Base-by-base conservation (phyloP, 1,140 invertebrate species). In the Dolichoris vasculosae region DNA sequence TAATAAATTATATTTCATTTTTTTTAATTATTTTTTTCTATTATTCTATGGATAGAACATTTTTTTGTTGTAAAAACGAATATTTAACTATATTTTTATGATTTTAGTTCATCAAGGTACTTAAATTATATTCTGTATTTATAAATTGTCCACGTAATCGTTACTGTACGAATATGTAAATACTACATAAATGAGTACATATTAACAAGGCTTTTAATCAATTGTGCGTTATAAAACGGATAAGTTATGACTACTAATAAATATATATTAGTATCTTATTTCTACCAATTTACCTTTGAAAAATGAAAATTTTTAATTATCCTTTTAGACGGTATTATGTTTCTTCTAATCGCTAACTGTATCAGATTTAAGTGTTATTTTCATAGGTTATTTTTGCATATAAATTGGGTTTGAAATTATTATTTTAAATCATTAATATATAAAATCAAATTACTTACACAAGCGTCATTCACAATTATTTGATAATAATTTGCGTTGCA, bases 191-290 rank as follows among this genome's bases (percentile, higher is more conserved):
- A 64, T 30, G 30, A 64, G 15, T 30, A 64, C 15, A 30, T 30
- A 59, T 64, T 64, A 64, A 32, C 26, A 64, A 64, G 7, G 30
- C 8, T 64, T 64, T 64, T 32, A 9, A 8, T 30, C 63, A 30
- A 64, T 64, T 64, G 4, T 7, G 32, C 30, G 63, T 30, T 64
- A 64, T 64, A 64, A 64, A 64, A 64, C 32, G 6, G 20, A 32
- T 30, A 64, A 64, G 30, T 64, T 30, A 30, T 32, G 4, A 40
- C 2, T 40, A 71, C 0, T 23, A 40, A 40, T 71, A 71, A 71
- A 71, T 71, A 40, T 64, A 64, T 71, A 71, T 71, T 71, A 71
- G 69, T 40, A 26, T 40, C 35, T 71, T 26, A 71, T 71, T 20
- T 13, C 35, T 32, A 40, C 4, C 6, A 71, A 0, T 40, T 71